phyloP scores from a whole-genome alignment of 1,140 invertebrate genomes.

The Linepithema humile region DNA sequence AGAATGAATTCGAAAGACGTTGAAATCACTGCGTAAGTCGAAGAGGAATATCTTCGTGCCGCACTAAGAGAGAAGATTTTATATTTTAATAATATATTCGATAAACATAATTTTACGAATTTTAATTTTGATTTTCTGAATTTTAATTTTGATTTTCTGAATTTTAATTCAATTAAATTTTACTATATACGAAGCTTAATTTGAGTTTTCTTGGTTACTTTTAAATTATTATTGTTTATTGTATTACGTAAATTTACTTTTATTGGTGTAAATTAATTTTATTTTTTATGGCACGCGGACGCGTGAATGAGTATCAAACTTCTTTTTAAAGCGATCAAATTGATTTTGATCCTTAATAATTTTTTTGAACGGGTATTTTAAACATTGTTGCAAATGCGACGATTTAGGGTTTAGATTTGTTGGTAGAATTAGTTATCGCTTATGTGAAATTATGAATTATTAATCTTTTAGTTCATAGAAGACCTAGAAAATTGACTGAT shows the following conservation, averaged over 20 bases:
- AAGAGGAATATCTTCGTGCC: background rate
- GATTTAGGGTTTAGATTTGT: slow-evolving; percentile 3
- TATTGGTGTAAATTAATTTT: too few relatives aligned
- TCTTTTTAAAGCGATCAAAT: background rate
- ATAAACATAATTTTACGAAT: background rate
- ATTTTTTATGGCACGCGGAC: too few relatives aligned
- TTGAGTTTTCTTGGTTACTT: background rate
- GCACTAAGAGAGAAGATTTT: background rate
- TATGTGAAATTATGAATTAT: background rate
- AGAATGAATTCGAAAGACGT: too few relatives aligned
- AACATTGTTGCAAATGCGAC: background rate
- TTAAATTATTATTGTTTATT: background rate
- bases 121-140: background rate
- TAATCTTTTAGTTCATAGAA: background rate
- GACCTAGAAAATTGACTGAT: background rate
- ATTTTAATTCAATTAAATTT: too few relatives aligned
- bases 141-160: background rate
- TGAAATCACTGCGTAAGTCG: background rate
- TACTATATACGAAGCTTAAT: too few relatives aligned
- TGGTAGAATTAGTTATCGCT: slow-evolving; percentile 8
- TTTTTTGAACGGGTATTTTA: background rate
- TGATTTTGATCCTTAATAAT: background rate
- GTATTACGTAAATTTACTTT: too few relatives aligned
- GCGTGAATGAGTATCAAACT: background rate
- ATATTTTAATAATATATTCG: slow-evolving; percentile 21